Percentiles rank a stretch among this genome's conserved stretches.
Evolutionary conservation across 35 echinoderm and acorn worm genomes (phyloP).

Genomic region (Hemicentrotus pulcherrimus): DNA sequence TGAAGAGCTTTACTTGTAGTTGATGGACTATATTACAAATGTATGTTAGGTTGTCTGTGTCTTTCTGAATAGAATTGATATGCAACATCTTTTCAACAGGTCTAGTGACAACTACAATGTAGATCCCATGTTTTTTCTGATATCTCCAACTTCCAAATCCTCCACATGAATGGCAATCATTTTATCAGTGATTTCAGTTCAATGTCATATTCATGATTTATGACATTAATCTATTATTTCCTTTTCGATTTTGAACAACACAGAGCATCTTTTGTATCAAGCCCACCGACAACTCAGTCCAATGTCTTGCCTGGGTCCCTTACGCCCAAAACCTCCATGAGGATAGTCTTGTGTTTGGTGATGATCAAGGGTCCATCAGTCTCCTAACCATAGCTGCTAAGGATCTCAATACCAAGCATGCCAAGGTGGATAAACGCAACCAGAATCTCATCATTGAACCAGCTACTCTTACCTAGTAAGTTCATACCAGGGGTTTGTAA

Average conservation of each 20-base stretch:
- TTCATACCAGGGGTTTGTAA: not conserved
- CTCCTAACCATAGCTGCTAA: conserved; percentile 92
- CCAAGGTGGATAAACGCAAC: conserved; percentile 85
- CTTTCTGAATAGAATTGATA: not conserved
- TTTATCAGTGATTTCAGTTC: too few species aligned
- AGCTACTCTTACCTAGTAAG: conserved; percentile 87
- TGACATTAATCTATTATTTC: not conserved
- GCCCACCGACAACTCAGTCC: conserved; percentile 89
- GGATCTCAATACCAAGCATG: conserved; percentile 98
- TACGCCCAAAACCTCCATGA: conserved; percentile 87
- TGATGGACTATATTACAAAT: too few species aligned
- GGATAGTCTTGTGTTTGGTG: conserved; percentile 86
- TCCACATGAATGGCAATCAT: too few species aligned
- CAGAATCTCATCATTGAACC: conserved; percentile 89
- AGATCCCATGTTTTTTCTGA: too few species aligned
- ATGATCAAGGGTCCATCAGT: conserved; percentile 92
- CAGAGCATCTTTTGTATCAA: conserved; percentile 94
- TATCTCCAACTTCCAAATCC: not conserved
- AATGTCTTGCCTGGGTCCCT: conserved; percentile 94
- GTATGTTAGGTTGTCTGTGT: too few species aligned
- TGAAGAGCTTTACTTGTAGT: too few species aligned
- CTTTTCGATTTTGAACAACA: not conserved
- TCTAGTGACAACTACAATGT: conserved; percentile 88
- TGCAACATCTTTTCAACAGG: conserved; percentile 86
- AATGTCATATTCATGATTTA: not conserved